Base-by-base conservation (phyloP, 2,888 invertebrate species). In the Blomia tropicalis region DNA sequence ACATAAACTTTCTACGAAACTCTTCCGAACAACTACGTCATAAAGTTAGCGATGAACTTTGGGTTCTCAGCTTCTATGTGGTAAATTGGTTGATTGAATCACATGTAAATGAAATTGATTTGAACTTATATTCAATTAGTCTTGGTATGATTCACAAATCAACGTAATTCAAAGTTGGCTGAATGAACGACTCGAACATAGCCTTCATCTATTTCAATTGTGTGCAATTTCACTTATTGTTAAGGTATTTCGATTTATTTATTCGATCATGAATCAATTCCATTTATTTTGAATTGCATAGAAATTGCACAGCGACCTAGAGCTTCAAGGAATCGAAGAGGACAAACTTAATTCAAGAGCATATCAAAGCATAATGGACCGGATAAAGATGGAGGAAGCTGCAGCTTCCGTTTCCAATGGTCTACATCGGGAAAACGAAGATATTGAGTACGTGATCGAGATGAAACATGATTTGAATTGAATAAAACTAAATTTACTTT, bases 241-340 rank as follows among this genome's bases (percentile, higher is more conserved):
- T 67, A 92, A 89, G 83, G 91, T 90, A 71, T 69, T n/a, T n/a
- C n/a, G 72, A 62, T 32, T 60, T 22, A 17, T 27, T 2, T n/a
- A 2, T 5, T 22, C 25, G 29, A 54, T 17, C n/a, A 17, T 29
- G n/a, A n/a, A n/a, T 63, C 53, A 5, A 23, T 54, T 31, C n/a
- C 23, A 56, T 25, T 54, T n/a, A 51, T 61, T 32, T 19, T 23
- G 14, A 41, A 41, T 7, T 4, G 2, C 27, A 43, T 77, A 96
- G 89, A 98, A 98, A 85, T 83, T 95, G 75, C 95, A 93, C 79
- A 89, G 92, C 56, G 96, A 98, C 77, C 98, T 96, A 77, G 96
- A 96, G 78, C 81, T 98, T 65, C 96, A 98, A 79, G 96, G 96
- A 68, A 93, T 98, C 51, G 89, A 91, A 75, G 95, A 96, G 72